These are phyloP conservation scores for Diphyllodes magnificus DNA, from an alignment of 2,113 vertebrate genomes.

Conservation along the genomic window DNA sequence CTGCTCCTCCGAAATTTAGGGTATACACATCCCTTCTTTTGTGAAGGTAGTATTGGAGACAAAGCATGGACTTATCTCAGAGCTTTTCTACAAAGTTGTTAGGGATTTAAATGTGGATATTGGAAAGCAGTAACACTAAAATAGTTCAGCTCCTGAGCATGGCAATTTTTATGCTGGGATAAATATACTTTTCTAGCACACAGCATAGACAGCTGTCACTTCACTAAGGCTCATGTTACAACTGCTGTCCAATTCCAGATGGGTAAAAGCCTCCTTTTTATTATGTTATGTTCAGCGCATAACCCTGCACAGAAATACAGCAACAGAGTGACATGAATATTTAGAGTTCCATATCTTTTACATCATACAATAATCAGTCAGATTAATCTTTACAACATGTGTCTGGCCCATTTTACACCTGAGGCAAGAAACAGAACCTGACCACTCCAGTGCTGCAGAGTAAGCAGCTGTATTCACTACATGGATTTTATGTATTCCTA, in stretches of 20 bases:
- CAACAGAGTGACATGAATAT: background rate
- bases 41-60: background rate
- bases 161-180: background rate
- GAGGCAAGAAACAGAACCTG: background rate
- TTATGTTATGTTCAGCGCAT: background rate
- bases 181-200: background rate
- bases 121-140: background rate
- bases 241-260: background rate
- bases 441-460: background rate
- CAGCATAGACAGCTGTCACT: background rate
- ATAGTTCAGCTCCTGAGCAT: background rate
- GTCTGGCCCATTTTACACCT: background rate
- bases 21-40: background rate
- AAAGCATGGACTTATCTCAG: background rate
- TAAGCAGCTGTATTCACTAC: background rate
- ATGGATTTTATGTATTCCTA: rapidly evolving
- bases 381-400: background rate
- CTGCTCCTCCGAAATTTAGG: background rate
- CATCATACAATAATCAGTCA: background rate
- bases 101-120: background rate
- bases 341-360: background rate
- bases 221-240: background rate
- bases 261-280: background rate
- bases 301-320: background rate
- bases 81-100: background rate